Percentiles rank a stretch among this genome's conserved stretches.
These are phyloP conservation scores for Sitta carolinensis DNA, from an alignment of 2,797 vertebrate species.

Conservation along the genomic window DNA sequence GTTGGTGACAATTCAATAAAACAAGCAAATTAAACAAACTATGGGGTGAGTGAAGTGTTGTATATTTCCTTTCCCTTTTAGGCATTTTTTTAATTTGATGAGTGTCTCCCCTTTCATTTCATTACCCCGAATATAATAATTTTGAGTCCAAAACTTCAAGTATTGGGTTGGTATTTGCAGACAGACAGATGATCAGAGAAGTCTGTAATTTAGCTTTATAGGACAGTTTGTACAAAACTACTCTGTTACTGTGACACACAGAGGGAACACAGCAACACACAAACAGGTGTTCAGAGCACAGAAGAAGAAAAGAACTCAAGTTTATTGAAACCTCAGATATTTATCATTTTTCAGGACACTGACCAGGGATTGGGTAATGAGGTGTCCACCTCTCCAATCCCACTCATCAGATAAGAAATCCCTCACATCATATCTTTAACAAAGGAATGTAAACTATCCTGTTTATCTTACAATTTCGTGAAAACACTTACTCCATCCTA, in stretches of 20 bases:
- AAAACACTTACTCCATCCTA: too few relatives aligned
- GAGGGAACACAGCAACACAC: too few relatives aligned
- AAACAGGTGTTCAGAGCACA: too few relatives aligned
- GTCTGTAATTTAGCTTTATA: not conserved
- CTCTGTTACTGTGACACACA: not conserved
- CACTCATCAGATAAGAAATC: too few relatives aligned
- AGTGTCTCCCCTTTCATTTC: not conserved
- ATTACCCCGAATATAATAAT: not conserved
- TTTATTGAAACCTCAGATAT: too few relatives aligned
- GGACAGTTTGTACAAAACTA: not conserved
- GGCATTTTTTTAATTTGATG: not conserved
- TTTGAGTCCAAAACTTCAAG: not conserved
- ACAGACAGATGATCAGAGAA: not conserved
- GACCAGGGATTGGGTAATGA: too few relatives aligned
- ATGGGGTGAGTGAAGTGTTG: not conserved
- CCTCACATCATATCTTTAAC: too few relatives aligned
- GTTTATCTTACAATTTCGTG: too few relatives aligned
- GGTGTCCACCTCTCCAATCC: too few relatives aligned
- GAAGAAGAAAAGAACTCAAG: too few relatives aligned
- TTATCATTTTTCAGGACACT: too few relatives aligned
- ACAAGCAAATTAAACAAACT: not conserved
- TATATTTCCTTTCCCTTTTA: not conserved
- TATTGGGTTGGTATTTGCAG: not conserved
- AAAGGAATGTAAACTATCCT: too few relatives aligned
- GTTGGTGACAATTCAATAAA: conserved; percentile 22